A percentile compares a stretch with the other conserved stretches of the same genome.
These are phyloP conservation scores for Patiria miniata DNA, from an alignment of 35 echinoderm and acorn worm genomes.

Conservation along the genomic window DNA sequence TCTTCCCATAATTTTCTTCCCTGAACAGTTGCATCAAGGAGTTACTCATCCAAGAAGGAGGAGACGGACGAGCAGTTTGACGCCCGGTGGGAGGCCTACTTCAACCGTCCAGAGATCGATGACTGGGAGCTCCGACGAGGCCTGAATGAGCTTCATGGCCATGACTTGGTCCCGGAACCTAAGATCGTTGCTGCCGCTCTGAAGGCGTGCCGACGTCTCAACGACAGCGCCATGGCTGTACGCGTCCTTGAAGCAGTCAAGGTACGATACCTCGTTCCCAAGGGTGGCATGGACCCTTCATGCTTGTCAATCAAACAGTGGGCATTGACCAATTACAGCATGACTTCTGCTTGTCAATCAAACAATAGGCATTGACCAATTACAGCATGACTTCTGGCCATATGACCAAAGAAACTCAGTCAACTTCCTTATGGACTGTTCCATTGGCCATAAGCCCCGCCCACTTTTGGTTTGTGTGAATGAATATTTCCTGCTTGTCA, in stretches of 20 bases:
- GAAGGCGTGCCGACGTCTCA: conserved; percentile 84
- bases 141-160: conserved; percentile 90
- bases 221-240: conserved; percentile 93
- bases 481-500: no score
- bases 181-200: conserved; percentile 87
- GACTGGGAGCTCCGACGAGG: conserved; percentile 93
- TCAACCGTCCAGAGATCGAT: conserved; percentile 97
- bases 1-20: background rate
- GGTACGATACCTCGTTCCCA: conserved; percentile 36
- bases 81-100: conserved; percentile 95
- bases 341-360: no score
- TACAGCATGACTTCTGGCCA: no score
- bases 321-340: no score
- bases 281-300: background rate
- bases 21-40: conserved; percentile 58
- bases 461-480: no score
- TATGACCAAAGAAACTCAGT: no score
- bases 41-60: conserved; percentile 75
- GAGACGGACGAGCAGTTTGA: conserved; percentile 99
- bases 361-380: no score
- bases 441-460: no score
- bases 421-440: no score
- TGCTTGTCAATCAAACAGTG: no score
- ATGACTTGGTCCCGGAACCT: conserved; percentile 97
- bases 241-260: conserved; percentile 90